Conservation (phyloP, 2,797 vertebrate species). For the Falco cherrug region DNA sequence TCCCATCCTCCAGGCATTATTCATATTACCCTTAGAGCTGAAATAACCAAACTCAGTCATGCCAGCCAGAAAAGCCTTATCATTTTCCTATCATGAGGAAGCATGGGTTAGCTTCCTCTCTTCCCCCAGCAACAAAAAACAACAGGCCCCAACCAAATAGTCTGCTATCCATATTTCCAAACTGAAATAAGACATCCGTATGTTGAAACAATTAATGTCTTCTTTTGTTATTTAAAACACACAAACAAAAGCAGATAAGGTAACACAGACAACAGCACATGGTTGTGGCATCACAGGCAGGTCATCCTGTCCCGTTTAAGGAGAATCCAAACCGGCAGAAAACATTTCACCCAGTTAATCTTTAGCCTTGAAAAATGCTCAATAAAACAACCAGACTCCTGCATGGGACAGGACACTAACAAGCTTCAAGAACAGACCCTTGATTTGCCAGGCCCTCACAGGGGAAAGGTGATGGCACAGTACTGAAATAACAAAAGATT, state of each 20-base stretch:
- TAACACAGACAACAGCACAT: not conserved
- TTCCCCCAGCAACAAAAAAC: not conserved
- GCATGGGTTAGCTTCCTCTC: not conserved
- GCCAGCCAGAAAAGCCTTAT: not conserved
- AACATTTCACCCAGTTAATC: not conserved
- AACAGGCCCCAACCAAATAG: not conserved
- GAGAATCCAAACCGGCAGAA: not conserved
- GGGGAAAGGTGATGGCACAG: not conserved
- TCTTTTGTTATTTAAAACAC: not conserved
- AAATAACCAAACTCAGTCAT: not conserved
- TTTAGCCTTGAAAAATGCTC: not conserved
- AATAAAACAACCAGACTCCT: not conserved
- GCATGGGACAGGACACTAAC: not conserved
- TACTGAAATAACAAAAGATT: not conserved
- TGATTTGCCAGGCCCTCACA: not conserved
- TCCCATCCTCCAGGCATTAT: not conserved
- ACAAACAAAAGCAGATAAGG: not conserved
- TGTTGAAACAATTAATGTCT: not conserved
- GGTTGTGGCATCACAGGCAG: not conserved
- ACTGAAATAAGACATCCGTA: not conserved
- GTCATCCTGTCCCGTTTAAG: not conserved
- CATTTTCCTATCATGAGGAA: not conserved
- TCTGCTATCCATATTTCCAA: not conserved
- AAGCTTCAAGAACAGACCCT: not conserved
- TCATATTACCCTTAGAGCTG: not conserved